Base-by-base conservation (phyloP, 2,113 vertebrate genomes). In the Scytalopus superciliaris region DNA sequence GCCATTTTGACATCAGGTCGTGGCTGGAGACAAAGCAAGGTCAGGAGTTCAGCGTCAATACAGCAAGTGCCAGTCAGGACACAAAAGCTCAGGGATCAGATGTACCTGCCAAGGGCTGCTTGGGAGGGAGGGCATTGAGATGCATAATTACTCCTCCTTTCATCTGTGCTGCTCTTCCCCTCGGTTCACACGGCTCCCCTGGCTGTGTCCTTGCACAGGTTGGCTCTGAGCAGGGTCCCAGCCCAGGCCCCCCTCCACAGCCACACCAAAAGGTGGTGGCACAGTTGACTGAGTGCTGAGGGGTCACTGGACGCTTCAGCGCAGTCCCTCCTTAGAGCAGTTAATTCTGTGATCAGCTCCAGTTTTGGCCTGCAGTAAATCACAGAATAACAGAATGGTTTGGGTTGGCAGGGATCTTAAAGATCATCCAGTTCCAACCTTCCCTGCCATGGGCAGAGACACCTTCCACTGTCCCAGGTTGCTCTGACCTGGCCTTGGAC, bases 21-120 rank as follows among this genome's bases (percentile, higher is more conserved):
- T 10, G 40, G 93, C 50, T 40, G 0, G 13, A 97, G 94, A 96
- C 90, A 94, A 96, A 91, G 70, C 95, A 91, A 95, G 96, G 97
- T 97, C 97, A 97, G 94, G 67, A 97, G 97, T 96, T 98, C 96
- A 97, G 93, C 85, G 0, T 89, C 87, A 40, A 77, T 91, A 94
- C 64, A 96, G 68, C 44, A 9, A 96, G 93, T 95, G 92, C 91
- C 77, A 67, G 76, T 24, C 89, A 42, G 33, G 66, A 91, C 89
- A 97, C 93, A 88, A 97, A 97, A 94, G 90, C 56, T 3, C 7
- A 0, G 72, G 69, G 86, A 87, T 89, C 84, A 75, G 76, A 91
- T 90, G 59, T 79, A 81, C 87, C 64, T 96, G 76, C 73, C 60
- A 13, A 80, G 89, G 12, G 17, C 92, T 90, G 94, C 87, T 35